phyloP scores from a whole-genome alignment of 2,113 vertebrate genomes.

The Rhinogobius similis region DNA sequence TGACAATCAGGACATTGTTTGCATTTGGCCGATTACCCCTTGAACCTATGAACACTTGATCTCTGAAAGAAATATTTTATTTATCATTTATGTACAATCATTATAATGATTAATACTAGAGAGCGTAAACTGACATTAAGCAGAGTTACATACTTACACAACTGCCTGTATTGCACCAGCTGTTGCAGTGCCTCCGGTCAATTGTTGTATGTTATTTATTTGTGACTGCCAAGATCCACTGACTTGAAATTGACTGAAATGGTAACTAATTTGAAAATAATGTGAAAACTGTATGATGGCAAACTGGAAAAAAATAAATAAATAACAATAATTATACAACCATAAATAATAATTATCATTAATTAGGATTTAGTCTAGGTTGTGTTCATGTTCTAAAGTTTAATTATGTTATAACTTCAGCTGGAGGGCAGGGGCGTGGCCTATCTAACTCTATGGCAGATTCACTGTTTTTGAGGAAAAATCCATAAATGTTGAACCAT shows the following conservation, averaged over 20 bases:
- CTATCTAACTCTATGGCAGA: too few relatives aligned
- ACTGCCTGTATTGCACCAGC: conserved; percentile 42
- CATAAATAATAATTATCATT: too few relatives aligned
- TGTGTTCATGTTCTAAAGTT: too few relatives aligned
- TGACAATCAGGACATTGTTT: conserved; percentile 70
- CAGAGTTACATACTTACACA: conserved; percentile 66
- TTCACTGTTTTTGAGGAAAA: too few relatives aligned
- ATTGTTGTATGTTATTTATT: background rate
- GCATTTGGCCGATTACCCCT: conserved; percentile 41
- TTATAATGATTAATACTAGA: background rate
- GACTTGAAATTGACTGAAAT: conserved; percentile 36
- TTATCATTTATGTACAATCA: background rate
- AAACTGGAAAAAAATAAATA: conserved; percentile 65
- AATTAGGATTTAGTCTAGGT: too few relatives aligned
- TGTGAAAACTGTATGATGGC: conserved; percentile 56
- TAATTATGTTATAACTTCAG: too few relatives aligned
- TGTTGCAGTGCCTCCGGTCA: background rate
- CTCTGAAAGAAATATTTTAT: conserved; percentile 19
- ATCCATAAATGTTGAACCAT: too few relatives aligned
- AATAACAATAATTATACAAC: background rate
- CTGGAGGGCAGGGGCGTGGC: too few relatives aligned
- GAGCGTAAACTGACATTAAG: background rate
- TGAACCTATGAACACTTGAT: background rate
- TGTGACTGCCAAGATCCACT: background rate
- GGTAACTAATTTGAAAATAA: rapidly evolving